These are phyloP conservation scores for Lordiphosa mommai DNA, from an alignment of 1,140 invertebrate genomes.

Conservation along the genomic window DNA sequence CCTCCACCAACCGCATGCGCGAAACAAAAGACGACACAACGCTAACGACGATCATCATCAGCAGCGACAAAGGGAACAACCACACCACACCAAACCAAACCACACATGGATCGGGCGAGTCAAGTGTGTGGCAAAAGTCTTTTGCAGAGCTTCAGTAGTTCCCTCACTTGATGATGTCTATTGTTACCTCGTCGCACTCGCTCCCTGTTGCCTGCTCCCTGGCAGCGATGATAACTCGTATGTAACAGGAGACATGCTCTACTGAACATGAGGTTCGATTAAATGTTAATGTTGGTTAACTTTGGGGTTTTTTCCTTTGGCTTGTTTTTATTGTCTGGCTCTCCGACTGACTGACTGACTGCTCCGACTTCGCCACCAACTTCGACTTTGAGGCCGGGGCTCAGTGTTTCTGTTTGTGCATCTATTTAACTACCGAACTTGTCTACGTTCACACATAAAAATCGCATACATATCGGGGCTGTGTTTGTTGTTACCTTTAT, in stretches of 20 bases:
- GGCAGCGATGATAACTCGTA: conserved; percentile 55
- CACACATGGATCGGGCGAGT: conserved; percentile 18
- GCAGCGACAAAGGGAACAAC: conserved; percentile 24
- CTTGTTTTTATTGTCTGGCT: conserved; percentile 49
- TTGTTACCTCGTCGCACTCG: conserved; percentile 31
- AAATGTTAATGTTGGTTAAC: conserved; percentile 80
- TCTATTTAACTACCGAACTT: conserved; percentile 77
- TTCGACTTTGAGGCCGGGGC: not conserved
- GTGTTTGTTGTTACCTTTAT: conserved; percentile 24
- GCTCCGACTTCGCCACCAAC: not conserved
- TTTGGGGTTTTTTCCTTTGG: conserved; percentile 72
- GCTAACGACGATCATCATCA: not conserved
- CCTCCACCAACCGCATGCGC: conserved; percentile 31
- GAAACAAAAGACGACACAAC: conserved; percentile 42
- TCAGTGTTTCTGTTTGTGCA: conserved; percentile 41
- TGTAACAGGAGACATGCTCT: conserved; percentile 79
- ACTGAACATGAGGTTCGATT: conserved; percentile 80
- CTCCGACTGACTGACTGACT: conserved; percentile 16
- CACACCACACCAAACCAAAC: not conserved
- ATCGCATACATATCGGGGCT: conserved; percentile 64
- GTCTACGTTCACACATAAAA: conserved; percentile 77
- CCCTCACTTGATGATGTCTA: conserved; percentile 50
- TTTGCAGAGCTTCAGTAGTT: conserved; percentile 75
- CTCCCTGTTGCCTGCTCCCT: conserved; percentile 19
- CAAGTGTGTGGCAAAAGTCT: conserved; percentile 66